Percentiles rank a stretch among this genome's conserved stretches.
Conservation (phyloP, 2,888 invertebrate genomes). For the Nomada fucata region DNA sequence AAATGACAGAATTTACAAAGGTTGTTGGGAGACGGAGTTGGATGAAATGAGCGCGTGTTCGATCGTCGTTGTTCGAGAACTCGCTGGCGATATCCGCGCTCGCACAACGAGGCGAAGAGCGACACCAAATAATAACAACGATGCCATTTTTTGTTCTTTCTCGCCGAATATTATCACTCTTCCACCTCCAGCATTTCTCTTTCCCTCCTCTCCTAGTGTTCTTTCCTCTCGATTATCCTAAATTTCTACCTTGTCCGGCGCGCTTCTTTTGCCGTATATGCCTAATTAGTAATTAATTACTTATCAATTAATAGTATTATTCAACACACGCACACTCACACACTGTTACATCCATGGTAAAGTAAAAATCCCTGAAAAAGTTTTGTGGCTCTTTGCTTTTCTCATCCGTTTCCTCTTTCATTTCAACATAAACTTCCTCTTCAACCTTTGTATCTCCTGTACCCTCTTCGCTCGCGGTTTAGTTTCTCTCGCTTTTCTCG, state of each 20-base stretch:
- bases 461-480: constrained; percentile 23
- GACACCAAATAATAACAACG: constrained; percentile 5
- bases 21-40: constrained; percentile 30
- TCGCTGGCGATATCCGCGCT: constrained; percentile 51
- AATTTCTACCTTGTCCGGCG: constrained; percentile 56
- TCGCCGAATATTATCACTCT: constrained; percentile 14
- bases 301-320: constrained; percentile 83
- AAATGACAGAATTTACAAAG: constrained; percentile 49
- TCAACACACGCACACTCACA: constrained; percentile 83
- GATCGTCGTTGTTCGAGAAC: constrained; percentile 35
- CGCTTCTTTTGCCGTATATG: constrained; percentile 62
- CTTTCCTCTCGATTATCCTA: constrained; percentile 58
- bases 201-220: neutral
- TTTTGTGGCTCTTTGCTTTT: constrained; percentile 74
- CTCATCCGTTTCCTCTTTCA: constrained; percentile 7
- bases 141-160: neutral
- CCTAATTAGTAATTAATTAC: constrained; percentile 82
- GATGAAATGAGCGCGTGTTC: constrained; percentile 27
- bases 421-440: constrained; percentile 2
- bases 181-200: constrained; percentile 1
- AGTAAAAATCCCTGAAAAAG: constrained; percentile 83
- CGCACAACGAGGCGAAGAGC: constrained; percentile 39
- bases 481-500: constrained; percentile 47
- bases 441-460: constrained; percentile 7
- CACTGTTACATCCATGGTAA: constrained; percentile 82